phyloP scores from a whole-genome alignment of 2,797 vertebrate genomes.

The Ficedula albicollis region DNA sequence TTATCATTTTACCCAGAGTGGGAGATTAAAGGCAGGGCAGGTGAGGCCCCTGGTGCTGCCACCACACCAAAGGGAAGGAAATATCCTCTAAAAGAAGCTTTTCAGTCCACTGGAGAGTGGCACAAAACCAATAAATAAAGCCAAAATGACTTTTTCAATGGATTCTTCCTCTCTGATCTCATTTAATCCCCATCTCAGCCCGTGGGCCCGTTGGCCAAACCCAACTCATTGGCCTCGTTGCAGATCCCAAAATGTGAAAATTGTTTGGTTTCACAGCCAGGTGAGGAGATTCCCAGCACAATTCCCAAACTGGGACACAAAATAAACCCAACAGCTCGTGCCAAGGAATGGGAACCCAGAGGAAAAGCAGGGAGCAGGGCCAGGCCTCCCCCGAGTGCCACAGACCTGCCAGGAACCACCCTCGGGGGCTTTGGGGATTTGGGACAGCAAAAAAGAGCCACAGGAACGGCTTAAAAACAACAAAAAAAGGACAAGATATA shows the following conservation, averaged over 20 bases:
- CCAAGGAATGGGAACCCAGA: not conserved
- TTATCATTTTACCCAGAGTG: not conserved
- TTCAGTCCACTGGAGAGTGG: not conserved
- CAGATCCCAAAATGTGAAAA: not conserved
- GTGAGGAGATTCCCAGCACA: not conserved
- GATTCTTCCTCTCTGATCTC: not conserved
- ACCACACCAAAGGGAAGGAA: not conserved
- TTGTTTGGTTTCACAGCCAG: not conserved
- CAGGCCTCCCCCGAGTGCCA: not conserved
- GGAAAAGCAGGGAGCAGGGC: not conserved
- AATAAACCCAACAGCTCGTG: not conserved
- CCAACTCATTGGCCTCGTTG: not conserved
- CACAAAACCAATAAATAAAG: not conserved
- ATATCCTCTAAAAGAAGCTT: accelerated
- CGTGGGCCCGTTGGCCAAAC: not conserved
- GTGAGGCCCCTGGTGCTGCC: not conserved
- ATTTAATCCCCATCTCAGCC: not conserved
- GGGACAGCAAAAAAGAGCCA: slow-evolving; percentile 13
- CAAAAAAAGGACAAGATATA: slow-evolving; percentile 19
- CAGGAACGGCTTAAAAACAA: not conserved
- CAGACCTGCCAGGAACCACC: not conserved
- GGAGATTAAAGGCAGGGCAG: not conserved
- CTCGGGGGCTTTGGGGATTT: not conserved
- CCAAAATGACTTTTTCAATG: not conserved
- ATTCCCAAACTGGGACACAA: not conserved